Evolutionary conservation across 2,888 invertebrate genomes (phyloP).

Genomic region (Orthosia gothica): DNA sequence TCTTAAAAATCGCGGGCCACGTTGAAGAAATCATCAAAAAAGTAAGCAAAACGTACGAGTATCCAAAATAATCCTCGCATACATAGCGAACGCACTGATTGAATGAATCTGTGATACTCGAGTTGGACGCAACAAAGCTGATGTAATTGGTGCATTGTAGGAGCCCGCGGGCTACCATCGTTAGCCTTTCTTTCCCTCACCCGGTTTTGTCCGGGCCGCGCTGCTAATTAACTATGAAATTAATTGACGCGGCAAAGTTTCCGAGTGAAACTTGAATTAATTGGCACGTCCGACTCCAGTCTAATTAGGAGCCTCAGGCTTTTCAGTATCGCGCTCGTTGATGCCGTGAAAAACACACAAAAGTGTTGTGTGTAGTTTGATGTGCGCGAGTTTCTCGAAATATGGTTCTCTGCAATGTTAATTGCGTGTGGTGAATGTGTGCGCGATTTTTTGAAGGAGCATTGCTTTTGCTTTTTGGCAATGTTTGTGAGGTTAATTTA

Average conservation of each 20-base stretch:
- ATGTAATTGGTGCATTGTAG: constrained; percentile 90
- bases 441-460: constrained; percentile 42
- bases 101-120: constrained; percentile 79
- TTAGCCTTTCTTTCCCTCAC: constrained; percentile 89
- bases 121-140: constrained; percentile 82
- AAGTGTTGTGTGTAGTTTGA: constrained; percentile 84
- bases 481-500: neutral
- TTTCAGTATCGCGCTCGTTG: constrained; percentile 90
- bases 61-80: neutral
- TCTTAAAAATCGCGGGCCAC: too few species aligned
- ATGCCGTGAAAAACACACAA: constrained; percentile 90
- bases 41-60: too few species aligned
- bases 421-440: constrained; percentile 72
- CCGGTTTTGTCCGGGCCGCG: constrained; percentile 87
- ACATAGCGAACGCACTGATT: constrained; percentile 56
- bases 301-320: constrained; percentile 91
- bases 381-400: constrained; percentile 67
- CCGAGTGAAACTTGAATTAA: constrained; percentile 92
- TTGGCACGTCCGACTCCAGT: constrained; percentile 91
- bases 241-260: constrained; percentile 92
- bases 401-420: constrained; percentile 68
- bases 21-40: too few species aligned
- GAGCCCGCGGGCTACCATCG: constrained; percentile 86
- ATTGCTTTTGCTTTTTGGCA: constrained; percentile 20
- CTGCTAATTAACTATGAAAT: constrained; percentile 92